A percentile compares a stretch with the other conserved stretches of the same genome.
phyloP scores from a whole-genome alignment of 2,113 vertebrate genomes.

The Chloebia gouldiae region DNA sequence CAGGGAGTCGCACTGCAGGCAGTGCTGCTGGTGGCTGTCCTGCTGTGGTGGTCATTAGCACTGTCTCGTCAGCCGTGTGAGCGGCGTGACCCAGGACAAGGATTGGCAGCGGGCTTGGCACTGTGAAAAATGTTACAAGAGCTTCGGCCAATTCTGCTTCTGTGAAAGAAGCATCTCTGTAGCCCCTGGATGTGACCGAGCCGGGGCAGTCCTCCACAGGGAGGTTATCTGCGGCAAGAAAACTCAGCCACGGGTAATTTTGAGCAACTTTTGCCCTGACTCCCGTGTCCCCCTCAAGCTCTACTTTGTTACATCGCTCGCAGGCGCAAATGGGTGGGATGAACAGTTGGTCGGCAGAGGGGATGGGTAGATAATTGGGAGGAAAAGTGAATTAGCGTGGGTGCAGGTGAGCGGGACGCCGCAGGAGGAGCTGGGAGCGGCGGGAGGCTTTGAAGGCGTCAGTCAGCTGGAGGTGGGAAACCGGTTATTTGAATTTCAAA shows the following conservation, averaged over 20 bases:
- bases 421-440: neutral
- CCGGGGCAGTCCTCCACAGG: accelerated
- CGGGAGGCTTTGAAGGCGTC: neutral
- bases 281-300: neutral
- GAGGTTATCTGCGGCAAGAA: neutral
- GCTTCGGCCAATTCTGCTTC: neutral
- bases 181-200: neutral
- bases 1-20: accelerated
- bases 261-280: neutral
- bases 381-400: neutral
- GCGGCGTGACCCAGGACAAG: neutral
- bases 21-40: neutral
- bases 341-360: neutral
- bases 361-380: neutral
- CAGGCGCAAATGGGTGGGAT: neutral
- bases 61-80: neutral
- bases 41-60: neutral
- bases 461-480: neutral
- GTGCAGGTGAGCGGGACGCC: neutral
- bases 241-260: neutral
- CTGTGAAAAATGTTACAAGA: accelerated
- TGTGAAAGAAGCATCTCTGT: accelerated
- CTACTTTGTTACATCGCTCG: neutral
- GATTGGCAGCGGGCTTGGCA: accelerated
- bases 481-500: neutral